Evolutionary conservation across 1,140 invertebrate genomes (phyloP), one percentile per base, ranked within the genome.

Genomic region (Drosophila nigromelanica): DNA sequence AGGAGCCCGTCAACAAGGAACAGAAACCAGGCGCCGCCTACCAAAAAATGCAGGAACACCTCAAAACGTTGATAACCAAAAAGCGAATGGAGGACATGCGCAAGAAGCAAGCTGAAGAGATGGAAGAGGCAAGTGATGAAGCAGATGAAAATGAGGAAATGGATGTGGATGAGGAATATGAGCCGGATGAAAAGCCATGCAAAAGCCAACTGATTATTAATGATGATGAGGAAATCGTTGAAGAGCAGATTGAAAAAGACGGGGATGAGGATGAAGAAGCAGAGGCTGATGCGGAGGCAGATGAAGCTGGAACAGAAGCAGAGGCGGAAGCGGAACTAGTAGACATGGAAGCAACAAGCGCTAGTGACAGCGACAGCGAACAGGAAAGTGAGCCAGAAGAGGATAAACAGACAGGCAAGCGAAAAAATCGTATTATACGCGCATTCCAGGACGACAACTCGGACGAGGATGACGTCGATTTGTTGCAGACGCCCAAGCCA

Each of bases 21-120:
- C 86, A 93, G 27, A 94, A 93, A 74, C 95, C 95, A 6, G 95
- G 95, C 0, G 93, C 93, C 10, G 93, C 93, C 56, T 91, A 94
- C 18, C 76, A 92, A 10, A 92, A 93, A 60, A 90, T 96, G 33
- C 93, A 93, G 73, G 92, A 94, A 61, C 92, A 93, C 52, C 90
- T 96, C 0, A 93, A 94, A 64, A 78, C 92, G 5, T 91, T 94
- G 80, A 95, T 96, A 62, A 92, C 90, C 1, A 80, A 91, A 21
- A 93, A 93, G 71, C 92, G 94, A 35, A 70, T 87, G 61, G 83
- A 76, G 11, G 83, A 87, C 4, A 81, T 92, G n/a, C 92, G 94
- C 92, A 94, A 72, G 92, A 93, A 90, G 56, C 83, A 92, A 18
- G 91, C 90, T 18, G 91, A 93, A 14, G 92, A 92, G 60, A 72